Conservation (phyloP, 2,797 vertebrate genomes). For the Sebastes oblongus region DNA sequence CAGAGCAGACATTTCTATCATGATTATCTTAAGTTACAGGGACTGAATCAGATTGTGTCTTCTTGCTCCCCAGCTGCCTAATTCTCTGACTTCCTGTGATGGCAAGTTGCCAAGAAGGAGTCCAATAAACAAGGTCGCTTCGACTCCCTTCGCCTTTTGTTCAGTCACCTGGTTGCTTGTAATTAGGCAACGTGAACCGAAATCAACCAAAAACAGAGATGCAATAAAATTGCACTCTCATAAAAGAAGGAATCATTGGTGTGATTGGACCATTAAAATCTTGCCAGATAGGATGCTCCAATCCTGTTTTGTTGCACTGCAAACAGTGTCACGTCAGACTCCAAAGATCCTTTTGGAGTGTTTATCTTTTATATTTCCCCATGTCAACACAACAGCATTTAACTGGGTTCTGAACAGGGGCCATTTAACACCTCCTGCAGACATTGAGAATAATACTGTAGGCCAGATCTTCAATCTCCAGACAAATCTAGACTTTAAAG, state of each 20-base stretch:
- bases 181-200: conserved; percentile 13
- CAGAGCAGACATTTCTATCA: background rate
- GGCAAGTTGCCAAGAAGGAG: conserved; percentile 9
- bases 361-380: background rate
- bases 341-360: background rate
- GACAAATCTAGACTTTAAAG: background rate
- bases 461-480: background rate
- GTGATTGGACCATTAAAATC: background rate
- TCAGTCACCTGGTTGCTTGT: conserved; percentile 8
- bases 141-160: conserved; percentile 4
- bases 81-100: conserved; percentile 16
- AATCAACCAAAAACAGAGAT: background rate
- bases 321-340: background rate
- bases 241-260: background rate
- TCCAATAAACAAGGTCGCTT: conserved; percentile 7
- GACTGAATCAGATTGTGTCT: background rate
- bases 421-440: background rate
- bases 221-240: background rate
- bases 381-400: background rate
- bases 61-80: conserved; percentile 7
- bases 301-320: background rate
- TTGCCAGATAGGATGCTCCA: background rate
- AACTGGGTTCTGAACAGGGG: background rate
- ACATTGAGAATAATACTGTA: background rate
- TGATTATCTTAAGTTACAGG: conserved; percentile 3